Evolutionary conservation across 2,113 vertebrate genomes (phyloP).

Genomic region (Globicephala melas): DNA sequence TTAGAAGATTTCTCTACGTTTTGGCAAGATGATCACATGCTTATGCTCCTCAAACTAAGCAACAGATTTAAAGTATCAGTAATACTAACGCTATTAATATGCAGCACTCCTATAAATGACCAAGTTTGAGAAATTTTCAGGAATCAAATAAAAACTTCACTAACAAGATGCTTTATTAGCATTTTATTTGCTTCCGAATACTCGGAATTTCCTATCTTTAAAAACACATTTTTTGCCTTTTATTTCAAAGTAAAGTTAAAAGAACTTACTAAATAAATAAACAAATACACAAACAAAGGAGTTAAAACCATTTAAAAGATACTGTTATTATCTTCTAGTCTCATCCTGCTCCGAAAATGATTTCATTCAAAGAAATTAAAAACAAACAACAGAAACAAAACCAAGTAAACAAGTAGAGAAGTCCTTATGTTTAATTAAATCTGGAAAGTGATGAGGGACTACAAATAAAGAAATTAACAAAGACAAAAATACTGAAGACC

Average conservation of each 20-base stretch:
- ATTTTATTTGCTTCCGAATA: slow-evolving; percentile 39
- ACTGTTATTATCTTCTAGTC: neutral
- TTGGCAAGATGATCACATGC: neutral
- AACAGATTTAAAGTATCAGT: neutral
- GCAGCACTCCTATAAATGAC: slow-evolving; percentile 12
- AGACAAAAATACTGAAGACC: neutral
- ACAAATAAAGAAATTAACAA: slow-evolving; percentile 48
- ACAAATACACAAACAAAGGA: neutral
- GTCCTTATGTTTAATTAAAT: slow-evolving; percentile 27
- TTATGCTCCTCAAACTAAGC: slow-evolving; percentile 6
- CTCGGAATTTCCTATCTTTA: slow-evolving; percentile 14
- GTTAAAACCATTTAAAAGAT: neutral
- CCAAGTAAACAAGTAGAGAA: slow-evolving; percentile 15
- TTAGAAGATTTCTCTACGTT: neutral
- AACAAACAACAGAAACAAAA: neutral
- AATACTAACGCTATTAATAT: neutral
- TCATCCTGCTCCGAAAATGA: slow-evolving; percentile 5
- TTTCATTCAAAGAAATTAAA: slow-evolving; percentile 22
- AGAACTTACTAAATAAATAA: neutral
- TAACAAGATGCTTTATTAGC: slow-evolving; percentile 19
- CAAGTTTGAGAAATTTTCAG: neutral
- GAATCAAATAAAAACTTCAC: slow-evolving; percentile 20
- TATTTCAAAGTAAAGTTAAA: slow-evolving; percentile 26
- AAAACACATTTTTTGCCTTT: slow-evolving; percentile 37
- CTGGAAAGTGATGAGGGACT: slow-evolving; percentile 24